Base-by-base conservation (phyloP, 2,888 invertebrate species). In the Epirrhoe tristata region DNA sequence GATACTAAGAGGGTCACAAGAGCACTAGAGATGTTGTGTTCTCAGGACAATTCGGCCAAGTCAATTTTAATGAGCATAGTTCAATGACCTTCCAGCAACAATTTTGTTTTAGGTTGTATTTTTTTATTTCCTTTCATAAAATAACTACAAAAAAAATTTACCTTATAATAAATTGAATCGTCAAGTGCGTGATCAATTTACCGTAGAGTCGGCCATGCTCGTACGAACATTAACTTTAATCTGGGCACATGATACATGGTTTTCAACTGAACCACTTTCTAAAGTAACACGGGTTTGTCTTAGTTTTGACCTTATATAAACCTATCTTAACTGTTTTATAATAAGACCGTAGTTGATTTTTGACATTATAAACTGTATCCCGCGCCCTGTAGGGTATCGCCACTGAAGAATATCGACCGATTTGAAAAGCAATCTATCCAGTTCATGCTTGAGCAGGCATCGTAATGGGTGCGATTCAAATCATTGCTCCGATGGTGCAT, bases 391-490 rank as follows among this genome's bases (percentile, higher is more conserved):
- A 36, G 34, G 43, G 36, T 10, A 36, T 43, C 34, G 6, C 34
- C 34, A 48, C 48, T 48, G 48, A 48, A 48, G 48, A 48, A 52
- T 54, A 54, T 54, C 60, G 60, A 61, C n/a, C 46, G 31, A 46
- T 48, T n/a, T 17, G 46, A 51, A 56, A 63, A 32, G 65, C 65
- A 65, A 65, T 65, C 65, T 59, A 56, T 32, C 51, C 4, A 51
- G 55, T 65, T 60, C 46, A 64, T 34, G 65, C 55, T 56, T 34
- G 8, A 52, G 51, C 39, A 51, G 36, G 36, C 59, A 55, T 60
- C 63, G 57, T 60, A 63, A 67, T 67, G 48, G 63, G 53, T 60
- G 7, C 63, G 63, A 61, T 67, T 50, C 31, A 63, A 59, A 57
- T 63, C 39, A 55, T 61, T 52, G 57, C 24, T 51, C 10, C 7